Conservation (phyloP, 1,140 invertebrate genomes). For the Drosophila seguyi region DNA sequence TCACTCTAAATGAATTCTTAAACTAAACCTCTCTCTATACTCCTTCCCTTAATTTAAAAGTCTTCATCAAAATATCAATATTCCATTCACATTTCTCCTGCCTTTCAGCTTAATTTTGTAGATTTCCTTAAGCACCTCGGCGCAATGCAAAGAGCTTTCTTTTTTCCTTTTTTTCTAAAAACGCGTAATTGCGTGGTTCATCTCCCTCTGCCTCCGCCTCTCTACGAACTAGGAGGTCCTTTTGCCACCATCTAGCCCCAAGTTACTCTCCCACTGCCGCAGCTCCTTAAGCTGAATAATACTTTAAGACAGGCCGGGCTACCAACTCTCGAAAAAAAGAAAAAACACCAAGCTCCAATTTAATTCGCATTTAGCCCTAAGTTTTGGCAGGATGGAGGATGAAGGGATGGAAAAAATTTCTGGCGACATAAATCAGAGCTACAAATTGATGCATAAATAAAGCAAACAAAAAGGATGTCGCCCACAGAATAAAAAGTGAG, state of each 20-base stretch:
- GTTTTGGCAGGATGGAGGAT: not conserved
- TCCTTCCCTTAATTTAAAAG: not conserved
- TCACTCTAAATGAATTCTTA: not conserved
- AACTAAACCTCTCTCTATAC: not conserved
- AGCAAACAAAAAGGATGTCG: conserved; percentile 65
- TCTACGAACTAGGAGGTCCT: not conserved
- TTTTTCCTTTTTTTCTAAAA: conserved; percentile 15
- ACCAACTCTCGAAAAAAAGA: conserved; percentile 29
- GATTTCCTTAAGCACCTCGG: conserved; percentile 64
- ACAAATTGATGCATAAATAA: conserved; percentile 82
- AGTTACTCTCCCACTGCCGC: conserved; percentile 8
- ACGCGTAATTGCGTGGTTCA: conserved; percentile 70
- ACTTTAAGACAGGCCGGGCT: conserved; percentile 72
- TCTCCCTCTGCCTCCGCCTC: conserved; percentile 5
- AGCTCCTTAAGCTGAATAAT: conserved; percentile 66
- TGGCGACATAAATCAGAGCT: conserved; percentile 77
- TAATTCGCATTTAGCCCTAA: conserved; percentile 74
- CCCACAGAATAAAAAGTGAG: conserved; percentile 27
- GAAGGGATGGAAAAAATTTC: conserved; percentile 29
- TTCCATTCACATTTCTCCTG: conserved; percentile 32
- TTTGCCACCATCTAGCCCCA: conserved; percentile 8
- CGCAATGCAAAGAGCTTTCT: conserved; percentile 47
- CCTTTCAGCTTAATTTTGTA: conserved; percentile 52
- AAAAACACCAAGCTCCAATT: conserved; percentile 64
- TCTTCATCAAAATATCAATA: conserved; percentile 25